Evolutionary conservation across 2,797 vertebrate species (phyloP).

Genomic region (Danio tinwini): DNA sequence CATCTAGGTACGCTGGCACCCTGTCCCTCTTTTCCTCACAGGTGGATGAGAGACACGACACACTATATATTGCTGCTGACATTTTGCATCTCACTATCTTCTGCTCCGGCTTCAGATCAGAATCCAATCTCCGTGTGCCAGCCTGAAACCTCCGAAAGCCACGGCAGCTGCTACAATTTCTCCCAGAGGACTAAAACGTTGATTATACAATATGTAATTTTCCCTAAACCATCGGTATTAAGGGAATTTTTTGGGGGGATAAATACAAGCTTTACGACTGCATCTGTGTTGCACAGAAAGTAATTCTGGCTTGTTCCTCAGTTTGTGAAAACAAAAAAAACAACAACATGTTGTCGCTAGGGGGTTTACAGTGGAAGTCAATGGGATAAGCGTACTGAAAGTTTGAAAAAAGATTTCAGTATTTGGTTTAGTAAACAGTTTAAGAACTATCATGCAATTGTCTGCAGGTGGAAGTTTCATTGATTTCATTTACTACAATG

Average conservation of each 20-base stretch:
- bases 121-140: conserved; percentile 13
- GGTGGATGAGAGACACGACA: conserved; percentile 30
- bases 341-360: not conserved
- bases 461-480: too few species aligned
- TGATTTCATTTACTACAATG: too few species aligned
- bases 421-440: not conserved
- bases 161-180: not conserved
- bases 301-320: not conserved
- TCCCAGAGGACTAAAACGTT: not conserved
- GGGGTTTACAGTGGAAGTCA: not conserved
- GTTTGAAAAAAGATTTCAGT: not conserved
- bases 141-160: conserved; percentile 18
- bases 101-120: conserved; percentile 36
- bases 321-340: conserved; percentile 4
- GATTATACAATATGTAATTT: conserved; percentile 24
- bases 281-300: not conserved
- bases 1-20: conserved; percentile 25
- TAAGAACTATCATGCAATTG: too few species aligned
- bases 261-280: conserved; percentile 11
- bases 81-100: conserved; percentile 24
- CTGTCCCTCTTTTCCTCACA: conserved; percentile 30
- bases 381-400: not conserved
- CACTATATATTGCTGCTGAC: conserved; percentile 46
- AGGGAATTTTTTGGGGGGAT: not conserved
- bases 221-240: not conserved